phyloP scores from a whole-genome alignment of 2,888 invertebrate species.

The Agrenia bidenticulata region DNA sequence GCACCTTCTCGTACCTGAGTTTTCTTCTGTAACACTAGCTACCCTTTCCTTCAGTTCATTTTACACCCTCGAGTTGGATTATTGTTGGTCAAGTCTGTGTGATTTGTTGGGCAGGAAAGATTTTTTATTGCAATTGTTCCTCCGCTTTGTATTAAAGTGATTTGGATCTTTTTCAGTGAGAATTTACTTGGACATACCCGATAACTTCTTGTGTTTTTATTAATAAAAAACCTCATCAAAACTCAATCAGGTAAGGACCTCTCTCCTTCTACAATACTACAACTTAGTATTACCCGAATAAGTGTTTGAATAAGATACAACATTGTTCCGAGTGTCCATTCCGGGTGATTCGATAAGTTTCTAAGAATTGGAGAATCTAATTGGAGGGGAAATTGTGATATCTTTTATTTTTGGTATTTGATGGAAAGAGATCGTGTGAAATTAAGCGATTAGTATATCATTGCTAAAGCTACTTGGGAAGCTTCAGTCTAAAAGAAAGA shows the following conservation, averaged over 20 bases:
- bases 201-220: not conserved
- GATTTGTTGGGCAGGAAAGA: slow-evolving; percentile 1
- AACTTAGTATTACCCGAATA: too few relatives aligned
- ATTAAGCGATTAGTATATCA: too few relatives aligned
- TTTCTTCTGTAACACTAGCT: slow-evolving; percentile 42
- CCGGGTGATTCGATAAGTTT: too few relatives aligned
- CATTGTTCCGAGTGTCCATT: too few relatives aligned
- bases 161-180: slow-evolving; percentile 9
- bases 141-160: not conserved
- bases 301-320: too few relatives aligned
- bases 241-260: not conserved
- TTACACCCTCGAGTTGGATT: slow-evolving; percentile 28
- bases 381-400: too few relatives aligned
- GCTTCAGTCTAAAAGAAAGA: too few relatives aligned
- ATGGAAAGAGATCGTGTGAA: too few relatives aligned
- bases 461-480: too few relatives aligned
- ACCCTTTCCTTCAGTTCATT: slow-evolving; percentile 37
- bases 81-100: not conserved
- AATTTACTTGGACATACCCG: not conserved
- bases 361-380: too few relatives aligned
- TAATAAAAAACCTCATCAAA: not conserved
- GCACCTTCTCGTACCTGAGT: slow-evolving; percentile 19
- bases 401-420: too few relatives aligned
- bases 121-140: not conserved
- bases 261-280: too few relatives aligned